These are phyloP conservation scores for Aquatica leii DNA, from an alignment of 2,888 invertebrate genomes.

Conservation along the genomic window DNA sequence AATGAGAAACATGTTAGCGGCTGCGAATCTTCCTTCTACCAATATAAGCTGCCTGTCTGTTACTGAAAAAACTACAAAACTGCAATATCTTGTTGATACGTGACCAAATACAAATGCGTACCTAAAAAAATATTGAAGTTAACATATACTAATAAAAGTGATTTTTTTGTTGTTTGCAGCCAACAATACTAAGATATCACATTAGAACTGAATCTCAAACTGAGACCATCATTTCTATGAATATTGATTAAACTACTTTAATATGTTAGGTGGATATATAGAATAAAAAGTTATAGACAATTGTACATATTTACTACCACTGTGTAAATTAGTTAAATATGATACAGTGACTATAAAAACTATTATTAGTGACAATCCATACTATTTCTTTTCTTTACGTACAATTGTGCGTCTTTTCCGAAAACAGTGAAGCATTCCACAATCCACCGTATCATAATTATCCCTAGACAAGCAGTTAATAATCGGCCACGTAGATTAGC, in stretches of 20 bases:
- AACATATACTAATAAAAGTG: background rate
- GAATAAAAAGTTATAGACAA: too few species aligned
- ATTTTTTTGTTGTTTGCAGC: constrained; percentile 16
- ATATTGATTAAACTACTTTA: constrained; percentile 31
- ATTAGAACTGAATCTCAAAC: constrained; percentile 26
- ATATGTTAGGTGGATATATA: too few species aligned
- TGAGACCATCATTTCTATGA: constrained; percentile 34
- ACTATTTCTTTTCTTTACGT: background rate
- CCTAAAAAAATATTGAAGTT: too few species aligned
- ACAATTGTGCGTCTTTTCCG: constrained; percentile 28
- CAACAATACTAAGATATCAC: constrained; percentile 12
- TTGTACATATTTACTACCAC: too few species aligned
- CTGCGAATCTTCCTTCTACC: too few species aligned
- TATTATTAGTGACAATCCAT: too few species aligned
- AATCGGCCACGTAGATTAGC: too few species aligned
- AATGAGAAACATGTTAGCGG: background rate
- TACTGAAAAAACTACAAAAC: background rate
- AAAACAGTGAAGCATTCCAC: too few species aligned
- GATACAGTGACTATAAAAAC: background rate
- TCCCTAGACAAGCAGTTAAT: constrained; percentile 41
- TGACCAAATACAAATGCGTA: background rate
- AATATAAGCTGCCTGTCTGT: constrained; percentile 5
- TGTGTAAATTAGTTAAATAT: too few species aligned
- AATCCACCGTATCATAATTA: too few species aligned
- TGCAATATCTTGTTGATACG: background rate